Evolutionary conservation across 1,140 invertebrate genomes (phyloP), one percentile per base, ranked within the genome.

Genomic region (Frieseomelitta varia): DNA sequence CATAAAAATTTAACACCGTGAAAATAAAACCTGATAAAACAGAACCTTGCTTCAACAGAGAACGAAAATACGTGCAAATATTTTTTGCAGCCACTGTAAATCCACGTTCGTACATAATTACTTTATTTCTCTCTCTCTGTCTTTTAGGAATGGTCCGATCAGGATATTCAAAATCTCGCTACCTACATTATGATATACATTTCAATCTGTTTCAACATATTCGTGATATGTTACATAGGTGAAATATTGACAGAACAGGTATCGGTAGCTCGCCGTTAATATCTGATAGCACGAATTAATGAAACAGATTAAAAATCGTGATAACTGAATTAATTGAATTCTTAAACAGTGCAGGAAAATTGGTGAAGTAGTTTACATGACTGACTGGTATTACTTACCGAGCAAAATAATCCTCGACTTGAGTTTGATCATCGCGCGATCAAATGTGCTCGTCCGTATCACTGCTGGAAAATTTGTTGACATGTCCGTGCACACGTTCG

Each of bases 181-280:
- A 81, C 75, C 3, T 88, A 69, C 79, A 58, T 86, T 21, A 47
- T 91, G n/a, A 34, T 76, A 12, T 63, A 87, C 15, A 21, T 81
- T 39, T 88, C 91, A 0, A 55, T 89, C 1, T 79, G 79, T 34
- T 89, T 90, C 12, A 92, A 92, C 80, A 90, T 92, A 61, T 92
- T 91, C 27, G 82, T 91, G 81, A 87, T 91, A 84, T 92, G 92
- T 76, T 91, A 91, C 51, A 87, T 91, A 56, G 90, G 92, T 30
- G 91, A 92, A 87, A 69, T 84, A 72, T 69, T 92, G 4, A 81
- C 88, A 3, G 78, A 81, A 77, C 77, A 92, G 89, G 92, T 92
- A 92, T 12, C 10, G 8, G 8, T 10, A 8, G 39, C 6, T 47
- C 39, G 0, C 39, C 4, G 21, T 61, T n/a, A 61, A 24, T 15